Evolutionary conservation across 2,888 invertebrate genomes (phyloP).

Genomic region (Calameuta filiformis): DNA sequence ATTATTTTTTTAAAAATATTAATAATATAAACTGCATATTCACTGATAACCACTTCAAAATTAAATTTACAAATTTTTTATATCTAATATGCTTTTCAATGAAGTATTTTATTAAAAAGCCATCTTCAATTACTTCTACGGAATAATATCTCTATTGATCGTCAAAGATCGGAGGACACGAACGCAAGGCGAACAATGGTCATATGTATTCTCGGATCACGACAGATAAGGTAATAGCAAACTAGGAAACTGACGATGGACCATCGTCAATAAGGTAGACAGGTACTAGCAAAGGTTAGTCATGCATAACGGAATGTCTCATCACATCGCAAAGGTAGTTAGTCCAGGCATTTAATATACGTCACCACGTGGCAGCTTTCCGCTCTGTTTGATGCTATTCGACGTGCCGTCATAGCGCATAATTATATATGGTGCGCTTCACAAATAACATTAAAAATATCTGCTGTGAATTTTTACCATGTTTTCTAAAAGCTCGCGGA

Average conservation of each 20-base stretch:
- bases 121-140: not conserved
- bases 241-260: not conserved
- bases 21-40: not conserved
- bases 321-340: constrained; percentile 58
- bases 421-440: not conserved
- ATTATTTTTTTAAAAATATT: not conserved
- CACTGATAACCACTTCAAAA: not conserved
- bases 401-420: not conserved
- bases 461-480: not conserved
- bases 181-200: not conserved
- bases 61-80: not conserved
- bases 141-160: not conserved
- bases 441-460: not conserved
- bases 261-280: not conserved
- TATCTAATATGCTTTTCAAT: too few species aligned
- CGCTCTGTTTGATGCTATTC: constrained; percentile 1
- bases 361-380: not conserved
- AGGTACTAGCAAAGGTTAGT: constrained; percentile 25
- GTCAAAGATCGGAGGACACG: not conserved
- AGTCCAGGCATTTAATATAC: constrained; percentile 61
- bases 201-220: not conserved
- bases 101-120: too few species aligned
- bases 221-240: not conserved
- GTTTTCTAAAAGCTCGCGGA: too few species aligned
- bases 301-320: constrained; percentile 63